A percentile compares a stretch with the other conserved stretches of the same genome.
Conservation (phyloP, 2,797 vertebrate genomes). For the Hephaestus fuliginosus region DNA sequence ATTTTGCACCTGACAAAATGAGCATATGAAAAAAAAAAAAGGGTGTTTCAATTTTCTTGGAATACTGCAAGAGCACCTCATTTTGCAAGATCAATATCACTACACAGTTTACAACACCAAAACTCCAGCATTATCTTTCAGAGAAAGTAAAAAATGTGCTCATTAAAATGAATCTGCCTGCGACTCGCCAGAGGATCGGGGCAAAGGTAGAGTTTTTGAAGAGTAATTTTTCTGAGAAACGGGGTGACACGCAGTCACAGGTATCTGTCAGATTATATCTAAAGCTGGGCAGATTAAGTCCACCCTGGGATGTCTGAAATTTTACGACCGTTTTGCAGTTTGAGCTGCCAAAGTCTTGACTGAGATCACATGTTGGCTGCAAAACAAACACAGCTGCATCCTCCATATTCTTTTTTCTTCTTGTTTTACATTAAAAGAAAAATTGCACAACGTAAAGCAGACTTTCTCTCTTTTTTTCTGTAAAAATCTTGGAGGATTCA, state of each 20-base stretch:
- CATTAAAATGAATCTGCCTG: slow-evolving; percentile 31
- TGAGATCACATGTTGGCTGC: neutral
- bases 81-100: slow-evolving; percentile 63
- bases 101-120: slow-evolving; percentile 46
- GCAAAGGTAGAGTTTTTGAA: neutral
- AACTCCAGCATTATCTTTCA: slow-evolving; percentile 43
- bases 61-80: slow-evolving; percentile 45
- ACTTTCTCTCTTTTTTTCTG: no score
- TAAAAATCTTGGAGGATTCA: neutral
- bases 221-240: slow-evolving; percentile 11
- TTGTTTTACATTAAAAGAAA: neutral
- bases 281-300: neutral
- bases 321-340: neutral
- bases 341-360: neutral
- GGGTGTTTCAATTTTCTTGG: slow-evolving; percentile 46
- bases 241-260: neutral
- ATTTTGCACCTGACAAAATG: slow-evolving; percentile 63
- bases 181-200: slow-evolving; percentile 9
- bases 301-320: neutral
- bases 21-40: slow-evolving; percentile 24
- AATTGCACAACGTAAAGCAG: no score
- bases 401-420: neutral
- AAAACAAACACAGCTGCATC: neutral
- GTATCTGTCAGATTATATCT: slow-evolving; percentile 12
- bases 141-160: slow-evolving; percentile 29